Evolutionary conservation across 2,888 invertebrate species (phyloP).

Genomic region (Ernsta delagoae): DNA sequence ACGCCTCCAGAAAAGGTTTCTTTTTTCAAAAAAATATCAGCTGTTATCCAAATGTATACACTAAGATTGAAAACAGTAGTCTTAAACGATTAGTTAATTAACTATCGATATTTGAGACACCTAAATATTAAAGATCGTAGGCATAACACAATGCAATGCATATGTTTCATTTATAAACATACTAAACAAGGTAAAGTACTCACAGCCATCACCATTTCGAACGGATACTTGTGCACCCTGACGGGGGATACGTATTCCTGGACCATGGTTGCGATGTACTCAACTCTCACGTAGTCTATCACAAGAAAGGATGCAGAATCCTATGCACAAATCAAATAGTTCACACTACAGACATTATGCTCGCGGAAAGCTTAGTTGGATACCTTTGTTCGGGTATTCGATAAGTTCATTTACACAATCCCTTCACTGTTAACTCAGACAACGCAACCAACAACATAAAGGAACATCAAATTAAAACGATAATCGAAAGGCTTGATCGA

Average conservation of each 20-base stretch:
- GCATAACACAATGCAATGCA: slow-evolving; percentile 3
- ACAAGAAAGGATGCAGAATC: slow-evolving; percentile 60
- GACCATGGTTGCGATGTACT: slow-evolving; percentile 89
- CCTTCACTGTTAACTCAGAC: slow-evolving; percentile 55
- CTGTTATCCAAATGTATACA: neutral
- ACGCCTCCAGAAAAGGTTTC: no score
- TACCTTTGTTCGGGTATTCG: slow-evolving; percentile 3
- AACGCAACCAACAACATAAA: slow-evolving; percentile 63
- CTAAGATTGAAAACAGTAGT: neutral
- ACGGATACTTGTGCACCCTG: slow-evolving; percentile 97
- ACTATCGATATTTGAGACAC: no score
- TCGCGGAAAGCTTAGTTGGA: slow-evolving; percentile 40
- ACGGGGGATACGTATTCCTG: slow-evolving; percentile 98
- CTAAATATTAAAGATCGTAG: neutral
- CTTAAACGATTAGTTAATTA: neutral
- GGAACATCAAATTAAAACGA: slow-evolving; percentile 51
- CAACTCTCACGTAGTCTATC: slow-evolving; percentile 37
- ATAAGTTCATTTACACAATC: slow-evolving; percentile 37
- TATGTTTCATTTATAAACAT: neutral
- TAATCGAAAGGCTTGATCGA: slow-evolving; percentile 50
- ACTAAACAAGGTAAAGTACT: slow-evolving; percentile 70
- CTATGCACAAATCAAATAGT: slow-evolving; percentile 47
- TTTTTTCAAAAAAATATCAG: neutral
- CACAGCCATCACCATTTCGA: slow-evolving; percentile 98
- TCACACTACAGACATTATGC: slow-evolving; percentile 71